Base-by-base conservation (phyloP, 1,140 invertebrate genomes). In the Leptinotarsa lineolata region DNA sequence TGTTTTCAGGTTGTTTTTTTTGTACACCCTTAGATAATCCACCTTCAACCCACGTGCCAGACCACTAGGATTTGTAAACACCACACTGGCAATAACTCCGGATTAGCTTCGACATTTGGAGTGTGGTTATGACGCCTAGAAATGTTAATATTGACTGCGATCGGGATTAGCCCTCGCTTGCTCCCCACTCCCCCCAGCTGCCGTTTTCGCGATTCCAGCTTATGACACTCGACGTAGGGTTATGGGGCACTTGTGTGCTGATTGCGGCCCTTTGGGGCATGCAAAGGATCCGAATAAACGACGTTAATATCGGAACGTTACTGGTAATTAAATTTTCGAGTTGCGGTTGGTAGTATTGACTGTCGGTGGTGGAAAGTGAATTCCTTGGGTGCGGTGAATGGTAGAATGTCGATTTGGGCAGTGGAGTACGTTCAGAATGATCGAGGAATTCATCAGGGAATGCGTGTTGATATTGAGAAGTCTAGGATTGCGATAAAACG, bases 71-170 rank as follows among this genome's bases (percentile, higher is more conserved):
- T 64, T 72, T 72, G 48, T 64, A 65, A 65, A 64, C 70, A 72
- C 70, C 70, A 30, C 70, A 76, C 72, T 39, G 77, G 78, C 79
- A 79, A 82, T 82, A 80, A 82, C 76, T 82, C 74, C 67, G 78
- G 77, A 82, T 82, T 82, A 80, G 74, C 78, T 74, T 75, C 77
- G 79, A 81, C 79, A 78, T 81, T 82, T 79, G 79, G 78, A 78
- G 78, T 77, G 74, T 77, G 79, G 79, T 82, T 81, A 82, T 81
- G 81, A 82, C 79, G 78, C 77, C 78, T 78, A 77, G 80, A 81
- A 81, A 81, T 79, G 80, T 79, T 80, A 81, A 81, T 81, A 81
- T 81, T 81, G 79, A 80, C 78, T 77, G 80, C 76, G 71, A 72
- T 70, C 70, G 68, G 48, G 76, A 71, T 76, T 71, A 68, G 22